Base-by-base conservation (phyloP, 1,140 invertebrate genomes). In the Dendroctonus ponderosae region DNA sequence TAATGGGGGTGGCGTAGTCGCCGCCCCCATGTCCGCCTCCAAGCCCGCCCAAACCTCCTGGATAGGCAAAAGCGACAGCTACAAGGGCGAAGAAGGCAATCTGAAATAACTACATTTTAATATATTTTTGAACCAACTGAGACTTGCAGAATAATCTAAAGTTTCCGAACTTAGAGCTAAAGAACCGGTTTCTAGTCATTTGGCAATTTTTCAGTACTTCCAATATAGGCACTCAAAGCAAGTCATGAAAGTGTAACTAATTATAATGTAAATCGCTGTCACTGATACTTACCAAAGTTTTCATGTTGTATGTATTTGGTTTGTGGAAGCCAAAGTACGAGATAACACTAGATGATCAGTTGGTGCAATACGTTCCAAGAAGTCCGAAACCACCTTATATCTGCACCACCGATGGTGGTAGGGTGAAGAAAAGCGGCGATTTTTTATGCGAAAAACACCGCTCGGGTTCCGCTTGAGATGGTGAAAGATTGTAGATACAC, bases 1-100 rank as follows among this genome's bases (percentile, higher is more conserved):
- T 53, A 43, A 66, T 66, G 37, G 64, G 64, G 49, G 64, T 66
- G 40, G 56, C 64, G 43, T 66, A 60, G 56, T 58, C 57, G 11
- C 57, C 57, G 9, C 56, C 54, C 2, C 52, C 51, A 26, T 42
- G 11, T 3, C 62, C 62, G 37, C 52, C 26, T 26, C 26, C 26
- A 26, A 26, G 26, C 1, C 26, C 26, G 7, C 39, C 59, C 7
- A 11, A 12, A 8, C 40, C 48, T 40, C 49, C 62, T 8, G 61
- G 62, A 39, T 39, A 54, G 42, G 49, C 64, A 11, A 64, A 46
- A 38, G 62, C 62, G 5, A 64, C 3, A n/a, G 62, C 62, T 14
- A 64, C 42, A n/a, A 64, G 26, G 48, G 62, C 62, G 42, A 64
- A 64, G 42, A 64, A 56, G 56, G 62, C 62, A 46, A 64, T 56